Base-by-base conservation (phyloP, 2,888 invertebrate species). In the Erannis defoliaria region DNA sequence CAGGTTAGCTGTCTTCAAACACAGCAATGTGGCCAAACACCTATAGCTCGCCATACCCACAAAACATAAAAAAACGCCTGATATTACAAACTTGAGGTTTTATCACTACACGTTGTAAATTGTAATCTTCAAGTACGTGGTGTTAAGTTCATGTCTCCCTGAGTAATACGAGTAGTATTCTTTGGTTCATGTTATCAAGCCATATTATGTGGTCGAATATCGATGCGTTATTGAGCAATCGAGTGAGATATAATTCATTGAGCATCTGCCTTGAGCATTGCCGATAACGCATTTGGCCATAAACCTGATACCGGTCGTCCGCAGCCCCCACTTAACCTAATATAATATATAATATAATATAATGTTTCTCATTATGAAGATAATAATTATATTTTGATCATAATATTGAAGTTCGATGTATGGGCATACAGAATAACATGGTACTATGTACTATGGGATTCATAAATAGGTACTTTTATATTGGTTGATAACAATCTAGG, bases 171-270 rank as follows among this genome's bases (percentile, higher is more conserved):
- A n/a, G n/a, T n/a, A n/a, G n/a, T n/a, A n/a, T n/a, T n/a, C n/a
- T n/a, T n/a, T n/a, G n/a, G n/a, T n/a, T n/a, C n/a, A 38, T 46
- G 46, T 46, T 53, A 59, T 60, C 49, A 42, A 42, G 37, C 29
- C 45, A 14, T 50, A 62, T 51, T 48, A 33, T 62, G 37, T 29
- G 37, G 31, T 43, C 16, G 18, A 23, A 16, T 12, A 9, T 37
- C 33, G 19, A 31, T 46, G 29, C 51, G 26, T 62, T 26, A 53
- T 48, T 56, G 46, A 62, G 51, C 56, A 56, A 64, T 64, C 55
- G 56, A 23, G 10, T 10, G 58, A 59, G 64, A 66, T 68, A 66
- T 68, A 66, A 62, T 56, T 42, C 18, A 49, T 33, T 59, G 64
- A 48, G 64, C 59, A 59, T 59, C 58, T 59, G 59, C 55, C 51